Evolutionary conservation across 1,140 invertebrate genomes (phyloP), one percentile per base, ranked within the genome.

Genomic region (Carposina sasakii): DNA sequence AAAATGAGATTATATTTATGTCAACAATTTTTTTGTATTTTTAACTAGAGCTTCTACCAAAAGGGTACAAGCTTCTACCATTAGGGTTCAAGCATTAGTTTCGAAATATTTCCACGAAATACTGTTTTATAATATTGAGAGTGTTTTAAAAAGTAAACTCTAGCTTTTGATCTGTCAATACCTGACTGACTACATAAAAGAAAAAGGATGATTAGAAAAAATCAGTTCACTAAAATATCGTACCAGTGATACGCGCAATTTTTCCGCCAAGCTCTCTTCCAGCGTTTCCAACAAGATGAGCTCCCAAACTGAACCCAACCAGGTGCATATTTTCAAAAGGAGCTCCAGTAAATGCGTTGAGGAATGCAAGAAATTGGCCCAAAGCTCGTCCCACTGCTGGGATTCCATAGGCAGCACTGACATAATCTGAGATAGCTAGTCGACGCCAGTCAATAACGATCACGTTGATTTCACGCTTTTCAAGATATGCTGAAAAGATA

Each of bases 221-320:
- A n/a, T n/a, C n/a, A n/a, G n/a, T n/a, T n/a, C n/a, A n/a, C n/a
- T n/a, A 19, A 33, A 28, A 33, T 8, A 12, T 30, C 49, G 19
- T 37, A 75, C 71, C 68, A 22, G 68, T 71, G 17, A 75, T 41
- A 43, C 71, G 63, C 5, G 59, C 66, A 10, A 61, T 52, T 57
- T 46, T 51, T 31, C 76, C 76, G 16, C 59, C 52, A 0, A 71
- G 44, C 31, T 63, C 54, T 22, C 75, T 62, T 2, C 75, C 76
- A 43, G 94, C 91, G 63, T 96, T 96, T 1, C 95, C 96, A 0
- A 95, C 94, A 1, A 96, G 90, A 65, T 98, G 96, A 2, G 93
- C 94, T 0, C 96, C 96, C 43, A 94, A 76, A 55, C 91, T 92
- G 74, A 97, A 97, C 0, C 96, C 96, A 62, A 98, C 93, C 21